Base-by-base conservation (phyloP, 2,113 vertebrate species). In the Illadopsis cleaveri region DNA sequence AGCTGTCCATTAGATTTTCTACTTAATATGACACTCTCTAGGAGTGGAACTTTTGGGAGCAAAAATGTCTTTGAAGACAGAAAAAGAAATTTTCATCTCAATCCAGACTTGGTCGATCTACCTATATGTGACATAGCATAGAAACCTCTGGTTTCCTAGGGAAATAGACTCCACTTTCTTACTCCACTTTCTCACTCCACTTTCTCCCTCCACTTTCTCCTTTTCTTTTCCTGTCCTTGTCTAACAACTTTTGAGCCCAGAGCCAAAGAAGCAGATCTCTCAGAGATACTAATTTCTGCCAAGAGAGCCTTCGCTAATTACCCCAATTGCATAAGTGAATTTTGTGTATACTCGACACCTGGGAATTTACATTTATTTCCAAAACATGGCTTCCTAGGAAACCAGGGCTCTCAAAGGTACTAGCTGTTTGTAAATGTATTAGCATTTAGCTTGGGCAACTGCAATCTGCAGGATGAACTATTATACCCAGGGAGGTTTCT, bases 301-400 rank as follows among this genome's bases (percentile, higher is more conserved):
- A 86, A 72, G 62, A 71, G 22, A 88, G 5, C 2, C 22, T 90
- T 72, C 92, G 28, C 35, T 53, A 77, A 76, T 80, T 61, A 65
- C 5, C 14, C 13, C 20, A 53, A 4, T 9, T 37, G n/a, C 45
- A 93, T 24, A 82, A 82, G 17, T 60, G 27, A 71, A 20, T 10
- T 84, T 47, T 0, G 0, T 82, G 48, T 0, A 0, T 45, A 5
- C 15, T 38, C 17, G 30, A 86, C 50, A 85, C 8, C 31, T 76
- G 54, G 40, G 37, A 88, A 82, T 69, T 62, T 44, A 76, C 12
- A 61, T 42, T 82, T 5, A 16, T 90, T 50, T 90, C 47, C 54
- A 90, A 90, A 90, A 38, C 14, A 50, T 8, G 27, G 18, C 38
- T 94, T 72, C 71, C 42, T 66, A 50, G 58, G 50, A 93, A 93